phyloP scores from a whole-genome alignment of 2,113 vertebrate species.

The Tragelaphus buxtoni region DNA sequence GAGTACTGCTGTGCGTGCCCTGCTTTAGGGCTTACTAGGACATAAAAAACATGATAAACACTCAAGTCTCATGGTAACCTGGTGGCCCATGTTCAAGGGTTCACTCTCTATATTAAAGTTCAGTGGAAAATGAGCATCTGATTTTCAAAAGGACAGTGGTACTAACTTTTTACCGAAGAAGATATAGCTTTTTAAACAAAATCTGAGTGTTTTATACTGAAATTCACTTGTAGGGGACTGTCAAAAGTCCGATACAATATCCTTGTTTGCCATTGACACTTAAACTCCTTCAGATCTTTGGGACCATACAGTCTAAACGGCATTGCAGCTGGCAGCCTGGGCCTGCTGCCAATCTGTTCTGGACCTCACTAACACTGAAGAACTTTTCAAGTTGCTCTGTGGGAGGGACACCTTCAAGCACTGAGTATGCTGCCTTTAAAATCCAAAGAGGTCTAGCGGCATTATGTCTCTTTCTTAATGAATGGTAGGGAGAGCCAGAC shows the following conservation, averaged over 20 bases:
- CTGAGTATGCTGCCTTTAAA: background rate
- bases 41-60: background rate
- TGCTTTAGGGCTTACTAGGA: background rate
- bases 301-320: background rate
- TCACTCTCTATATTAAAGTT: background rate
- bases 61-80: background rate
- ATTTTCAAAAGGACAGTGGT: background rate
- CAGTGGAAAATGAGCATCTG: background rate
- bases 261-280: background rate
- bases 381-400: background rate
- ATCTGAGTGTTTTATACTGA: background rate
- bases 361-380: background rate
- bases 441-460: background rate
- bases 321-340: background rate
- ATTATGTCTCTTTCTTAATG: background rate
- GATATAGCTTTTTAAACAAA: background rate
- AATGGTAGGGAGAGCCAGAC: background rate
- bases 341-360: background rate
- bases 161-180: background rate
- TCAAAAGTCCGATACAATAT: background rate
- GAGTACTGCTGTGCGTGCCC: background rate
- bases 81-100: background rate
- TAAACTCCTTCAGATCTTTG: background rate
- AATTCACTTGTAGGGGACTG: background rate
- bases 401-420: background rate